phyloP scores from a whole-genome alignment of 2,113 vertebrate species.

The Epinephelus fuscoguttatus region DNA sequence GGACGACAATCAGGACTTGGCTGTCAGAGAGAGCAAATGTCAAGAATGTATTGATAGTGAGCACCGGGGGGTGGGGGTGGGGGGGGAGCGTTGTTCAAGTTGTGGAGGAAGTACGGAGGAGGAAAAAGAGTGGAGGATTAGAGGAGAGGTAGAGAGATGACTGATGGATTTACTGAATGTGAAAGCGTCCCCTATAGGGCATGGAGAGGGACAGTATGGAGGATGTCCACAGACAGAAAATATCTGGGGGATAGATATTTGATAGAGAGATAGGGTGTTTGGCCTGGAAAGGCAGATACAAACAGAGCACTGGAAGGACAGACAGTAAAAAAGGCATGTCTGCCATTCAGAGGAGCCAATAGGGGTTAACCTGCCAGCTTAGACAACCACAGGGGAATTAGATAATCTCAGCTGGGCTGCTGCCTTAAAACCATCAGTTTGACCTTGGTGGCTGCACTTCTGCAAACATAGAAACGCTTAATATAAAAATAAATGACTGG shows the following conservation, averaged over 20 bases:
- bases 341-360: conserved; percentile 16
- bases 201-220: neutral
- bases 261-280: conserved; percentile 17
- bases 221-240: conserved; percentile 19
- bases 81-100: neutral
- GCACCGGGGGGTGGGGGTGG: neutral
- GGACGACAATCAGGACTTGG: conserved; percentile 67
- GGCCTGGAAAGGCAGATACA: conserved; percentile 45
- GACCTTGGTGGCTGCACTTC: conserved; percentile 7
- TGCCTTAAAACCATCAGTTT: neutral
- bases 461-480: neutral
- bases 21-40: conserved; percentile 17
- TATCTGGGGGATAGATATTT: conserved; percentile 31
- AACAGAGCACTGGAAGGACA: conserved; percentile 20
- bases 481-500: neutral
- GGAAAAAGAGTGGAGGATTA: conserved; percentile 1
- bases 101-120: neutral
- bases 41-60: neutral
- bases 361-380: conserved; percentile 32
- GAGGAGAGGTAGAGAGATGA: neutral
- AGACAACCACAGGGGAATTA: conserved; percentile 41
- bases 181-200: neutral
- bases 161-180: conserved; percentile 19
- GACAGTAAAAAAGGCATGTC: neutral
- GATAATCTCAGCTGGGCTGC: conserved; percentile 31